Percentiles rank a stretch among this genome's conserved stretches.
phyloP scores from a whole-genome alignment of 1,140 invertebrate species.

The Oryctes rhinoceros region DNA sequence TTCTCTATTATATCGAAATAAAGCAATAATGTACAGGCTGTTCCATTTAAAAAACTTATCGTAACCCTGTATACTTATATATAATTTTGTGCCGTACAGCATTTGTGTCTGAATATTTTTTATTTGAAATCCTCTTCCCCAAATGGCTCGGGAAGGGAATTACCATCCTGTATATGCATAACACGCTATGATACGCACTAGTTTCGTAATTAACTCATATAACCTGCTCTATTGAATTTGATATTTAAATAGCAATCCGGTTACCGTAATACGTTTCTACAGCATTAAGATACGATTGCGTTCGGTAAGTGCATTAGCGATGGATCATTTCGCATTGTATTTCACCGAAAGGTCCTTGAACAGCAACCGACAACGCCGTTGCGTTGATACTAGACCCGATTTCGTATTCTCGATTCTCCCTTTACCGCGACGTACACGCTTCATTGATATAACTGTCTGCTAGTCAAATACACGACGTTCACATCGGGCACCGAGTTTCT shows the following conservation, averaged over 20 bases:
- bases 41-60: no score
- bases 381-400: constrained; percentile 1
- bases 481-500: constrained; percentile 4
- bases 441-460: constrained; percentile 35
- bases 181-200: not conserved
- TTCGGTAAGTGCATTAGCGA: not conserved
- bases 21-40: no score
- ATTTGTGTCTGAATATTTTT: no score
- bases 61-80: no score
- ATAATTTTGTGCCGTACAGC: no score
- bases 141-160: no score
- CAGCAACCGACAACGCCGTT: constrained; percentile 10
- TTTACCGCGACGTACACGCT: not conserved
- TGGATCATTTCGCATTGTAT: constrained; percentile 13
- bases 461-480: constrained; percentile 2
- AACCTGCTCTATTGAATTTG: constrained; percentile 22
- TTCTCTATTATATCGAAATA: no score
- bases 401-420: not conserved
- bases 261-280: not conserved
- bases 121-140: no score
- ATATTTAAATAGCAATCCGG: constrained; percentile 20
- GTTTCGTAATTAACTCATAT: not conserved
- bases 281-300: not conserved
- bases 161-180: no score
- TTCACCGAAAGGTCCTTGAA: constrained; percentile 29